Evolutionary conservation across 2,888 invertebrate genomes (phyloP), one percentile per base, ranked within the genome.

Genomic region (Acholoe squamosa): DNA sequence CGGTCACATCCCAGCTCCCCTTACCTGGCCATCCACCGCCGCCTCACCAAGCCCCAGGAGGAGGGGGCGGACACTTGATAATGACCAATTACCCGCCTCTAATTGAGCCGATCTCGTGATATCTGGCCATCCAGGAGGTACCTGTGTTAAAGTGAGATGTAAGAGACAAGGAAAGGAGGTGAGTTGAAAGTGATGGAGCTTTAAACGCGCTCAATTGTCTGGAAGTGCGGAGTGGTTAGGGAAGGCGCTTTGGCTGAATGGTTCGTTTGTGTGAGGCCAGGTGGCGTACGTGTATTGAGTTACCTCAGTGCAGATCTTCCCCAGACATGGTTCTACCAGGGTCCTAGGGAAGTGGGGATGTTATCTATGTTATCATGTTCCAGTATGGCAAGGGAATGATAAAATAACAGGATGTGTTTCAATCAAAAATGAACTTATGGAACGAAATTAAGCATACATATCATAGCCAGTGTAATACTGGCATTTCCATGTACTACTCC

Each of bases 191-290:
- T 43, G 43, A 19, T 5, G 33, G 34, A 43, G 43, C n/a, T 80
- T 71, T 80, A 33, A 80, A 80, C 34, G 43, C 12, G 0, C 16
- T 16, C 80, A 5, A 80, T 33, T 80, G 80, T 71, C 28, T 71
- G 80, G 34, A 43, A 34, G 80, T n/a, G 34, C 16, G 19, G 80
- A 33, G 22, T 5, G 34, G 1, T 33, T 43, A n/a, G 16, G 3
- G 25, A 31, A 76, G 31, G 25, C 76, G 76, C 76, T 28, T 31
- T 31, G 76, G 28, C 28, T 76, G 76, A 16, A 16, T 80, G 33
- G 80, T 80, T 80, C 80, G 34, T 16, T 43, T 22, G 80, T 80
- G 33, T 80, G 80, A 80, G 34, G 33, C 80, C 80, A 80, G 80
- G 80, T 80, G 80, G 80, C 22, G 80, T 80, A 22, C 22, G 80